Conservation (phyloP, 2,113 vertebrate genomes). For the Polyodon spathula region DNA sequence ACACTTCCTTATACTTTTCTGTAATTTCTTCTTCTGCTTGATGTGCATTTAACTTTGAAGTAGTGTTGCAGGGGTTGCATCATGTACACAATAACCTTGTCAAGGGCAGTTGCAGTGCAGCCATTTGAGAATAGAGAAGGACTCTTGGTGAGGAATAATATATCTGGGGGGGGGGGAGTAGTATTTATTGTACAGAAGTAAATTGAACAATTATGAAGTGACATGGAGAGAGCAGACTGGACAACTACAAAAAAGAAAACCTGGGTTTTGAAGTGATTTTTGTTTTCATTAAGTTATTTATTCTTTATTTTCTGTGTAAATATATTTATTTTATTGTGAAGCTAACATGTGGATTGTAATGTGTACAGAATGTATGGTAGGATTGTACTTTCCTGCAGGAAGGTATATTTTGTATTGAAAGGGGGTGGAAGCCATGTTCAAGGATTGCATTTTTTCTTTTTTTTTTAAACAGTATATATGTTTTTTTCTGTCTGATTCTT, state of each 20-base stretch:
- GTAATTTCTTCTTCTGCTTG: too few relatives aligned
- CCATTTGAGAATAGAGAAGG: not conserved
- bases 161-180: too few relatives aligned
- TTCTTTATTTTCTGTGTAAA: constrained; percentile 85
- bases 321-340: constrained; percentile 99
- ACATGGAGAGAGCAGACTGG: constrained; percentile 65
- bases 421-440: constrained; percentile 62
- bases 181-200: not conserved
- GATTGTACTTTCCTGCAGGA: constrained; percentile 69
- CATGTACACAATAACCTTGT: not conserved
- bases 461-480: constrained; percentile 19
- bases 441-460: constrained; percentile 27
- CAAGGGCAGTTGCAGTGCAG: constrained; percentile 1
- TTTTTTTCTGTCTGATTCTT: constrained; percentile 16
- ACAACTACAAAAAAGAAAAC: constrained; percentile 40
- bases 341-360: constrained; percentile 91
- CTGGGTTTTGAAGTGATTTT: constrained; percentile 82
- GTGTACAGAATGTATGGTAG: constrained; percentile 92
- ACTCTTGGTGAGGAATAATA: not conserved
- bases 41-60: too few relatives aligned
- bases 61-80: not conserved
- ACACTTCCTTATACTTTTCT: too few relatives aligned
- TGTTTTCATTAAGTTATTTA: constrained; percentile 82
- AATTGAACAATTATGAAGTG: constrained; percentile 41
- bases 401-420: constrained; percentile 72